Evolutionary conservation across 1,140 invertebrate species (phyloP).

Genomic region (Drosophila yakuba): DNA sequence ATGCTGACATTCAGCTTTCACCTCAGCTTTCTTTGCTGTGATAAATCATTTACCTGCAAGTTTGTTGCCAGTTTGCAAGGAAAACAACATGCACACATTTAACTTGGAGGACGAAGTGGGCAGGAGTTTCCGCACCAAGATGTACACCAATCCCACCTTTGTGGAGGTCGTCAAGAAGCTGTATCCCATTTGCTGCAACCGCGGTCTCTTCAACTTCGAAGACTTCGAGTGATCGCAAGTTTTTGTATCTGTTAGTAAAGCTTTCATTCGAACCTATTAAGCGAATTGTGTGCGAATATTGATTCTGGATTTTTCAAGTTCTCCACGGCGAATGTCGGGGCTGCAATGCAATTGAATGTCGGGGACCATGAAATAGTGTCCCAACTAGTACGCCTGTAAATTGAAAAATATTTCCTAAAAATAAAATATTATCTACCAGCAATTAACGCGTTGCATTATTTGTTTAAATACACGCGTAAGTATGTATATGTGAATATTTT

Average conservation of each 20-base stretch:
- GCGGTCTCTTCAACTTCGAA: conserved; percentile 62
- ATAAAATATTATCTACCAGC: background rate
- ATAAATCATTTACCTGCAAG: conserved; percentile 46
- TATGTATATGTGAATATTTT: background rate
- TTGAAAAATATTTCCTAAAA: background rate
- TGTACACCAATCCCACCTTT: conserved; percentile 49
- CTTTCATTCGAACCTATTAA: conserved; percentile 14
- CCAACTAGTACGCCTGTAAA: background rate
- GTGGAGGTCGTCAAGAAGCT: conserved; percentile 52
- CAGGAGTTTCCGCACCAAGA: conserved; percentile 25
- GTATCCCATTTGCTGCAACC: conserved; percentile 63
- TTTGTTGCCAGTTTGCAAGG: conserved; percentile 55
- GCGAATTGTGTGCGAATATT: conserved; percentile 49
- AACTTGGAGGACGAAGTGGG: conserved; percentile 40
- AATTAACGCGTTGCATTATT: background rate
- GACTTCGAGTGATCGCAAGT: conserved; percentile 12
- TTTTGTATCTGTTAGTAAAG: conserved; percentile 4
- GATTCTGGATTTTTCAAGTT: conserved; percentile 45
- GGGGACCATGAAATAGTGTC: conserved; percentile 12
- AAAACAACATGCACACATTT: conserved; percentile 57
- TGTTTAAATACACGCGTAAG: background rate
- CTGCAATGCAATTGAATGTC: conserved; percentile 18
- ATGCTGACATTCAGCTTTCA: background rate
- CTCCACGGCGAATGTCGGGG: conserved; percentile 1
- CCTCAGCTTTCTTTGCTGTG: conserved; percentile 53